phyloP scores from a whole-genome alignment of 2,888 invertebrate genomes.

The Sclerodermus sp. region DNA sequence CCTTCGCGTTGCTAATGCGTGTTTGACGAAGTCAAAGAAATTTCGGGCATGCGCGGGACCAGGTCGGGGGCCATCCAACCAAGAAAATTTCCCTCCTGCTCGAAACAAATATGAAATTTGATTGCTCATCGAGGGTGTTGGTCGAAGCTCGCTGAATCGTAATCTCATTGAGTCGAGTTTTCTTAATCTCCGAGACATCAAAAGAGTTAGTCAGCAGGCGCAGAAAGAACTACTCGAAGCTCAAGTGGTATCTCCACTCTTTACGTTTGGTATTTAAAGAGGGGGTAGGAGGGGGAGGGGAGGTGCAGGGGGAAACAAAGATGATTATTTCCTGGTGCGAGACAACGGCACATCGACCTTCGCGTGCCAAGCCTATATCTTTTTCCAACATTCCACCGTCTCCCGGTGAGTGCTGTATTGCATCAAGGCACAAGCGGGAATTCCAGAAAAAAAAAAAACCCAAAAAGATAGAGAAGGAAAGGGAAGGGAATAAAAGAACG shows the following conservation, averaged over 20 bases:
- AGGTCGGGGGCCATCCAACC: no score
- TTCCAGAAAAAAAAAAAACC: neutral
- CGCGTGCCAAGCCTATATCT: constrained; percentile 31
- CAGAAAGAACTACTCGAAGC: neutral
- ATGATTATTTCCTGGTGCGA: constrained; percentile 44
- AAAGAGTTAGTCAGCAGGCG: neutral
- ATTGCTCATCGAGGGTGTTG: no score
- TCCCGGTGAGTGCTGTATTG: neutral
- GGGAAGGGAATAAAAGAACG: neutral
- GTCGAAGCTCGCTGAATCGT: no score
- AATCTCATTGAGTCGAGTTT: neutral
- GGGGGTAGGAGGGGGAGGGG: no score
- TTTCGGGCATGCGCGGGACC: no score
- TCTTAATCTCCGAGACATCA: neutral
- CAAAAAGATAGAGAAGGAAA: neutral
- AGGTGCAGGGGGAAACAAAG: constrained; percentile 30
- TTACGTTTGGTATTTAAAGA: neutral
- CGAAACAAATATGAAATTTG: no score
- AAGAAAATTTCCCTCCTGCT: no score
- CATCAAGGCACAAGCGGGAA: neutral
- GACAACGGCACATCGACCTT: constrained; percentile 36
- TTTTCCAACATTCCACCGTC: constrained; percentile 2
- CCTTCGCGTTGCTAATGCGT: no score
- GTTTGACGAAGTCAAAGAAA: no score
- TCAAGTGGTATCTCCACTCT: neutral